These are phyloP conservation scores for Trinorchestia longiramus DNA, from an alignment of 1,140 invertebrate genomes.

Conservation along the genomic window DNA sequence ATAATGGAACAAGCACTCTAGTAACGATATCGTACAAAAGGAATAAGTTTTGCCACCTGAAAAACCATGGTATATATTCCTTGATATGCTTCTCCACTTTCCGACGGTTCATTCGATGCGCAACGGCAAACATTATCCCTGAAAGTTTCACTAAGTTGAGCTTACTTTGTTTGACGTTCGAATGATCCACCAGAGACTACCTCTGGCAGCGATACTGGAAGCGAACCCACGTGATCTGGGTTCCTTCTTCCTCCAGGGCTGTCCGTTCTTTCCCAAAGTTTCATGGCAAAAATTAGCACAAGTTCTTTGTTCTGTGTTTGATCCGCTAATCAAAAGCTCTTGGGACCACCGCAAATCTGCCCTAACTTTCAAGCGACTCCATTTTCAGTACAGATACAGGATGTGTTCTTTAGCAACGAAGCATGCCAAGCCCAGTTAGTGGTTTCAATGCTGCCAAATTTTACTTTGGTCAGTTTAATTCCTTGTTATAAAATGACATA, in stretches of 20 bases:
- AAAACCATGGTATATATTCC: not conserved
- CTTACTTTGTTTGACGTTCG: not conserved
- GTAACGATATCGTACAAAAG: not conserved
- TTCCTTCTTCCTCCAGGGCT: not conserved
- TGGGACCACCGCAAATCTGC: not conserved
- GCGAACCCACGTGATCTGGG: not conserved
- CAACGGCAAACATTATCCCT: not conserved
- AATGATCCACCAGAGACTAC: not conserved
- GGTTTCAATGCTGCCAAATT: not conserved
- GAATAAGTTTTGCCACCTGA: not conserved
- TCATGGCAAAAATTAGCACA: conserved; percentile 46
- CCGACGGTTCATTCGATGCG: not conserved
- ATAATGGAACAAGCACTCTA: not conserved
- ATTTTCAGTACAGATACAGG: not conserved
- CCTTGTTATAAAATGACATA: not conserved
- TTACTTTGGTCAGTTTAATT: not conserved
- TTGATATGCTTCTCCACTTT: not conserved
- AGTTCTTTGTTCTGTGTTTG: conserved; percentile 45
- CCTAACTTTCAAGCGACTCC: not conserved
- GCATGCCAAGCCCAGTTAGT: not conserved
- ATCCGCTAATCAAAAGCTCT: conserved; percentile 43
- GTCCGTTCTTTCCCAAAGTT: not conserved
- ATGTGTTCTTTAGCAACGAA: not conserved
- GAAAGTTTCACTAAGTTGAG: not conserved
- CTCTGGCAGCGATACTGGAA: not conserved